phyloP scores from a whole-genome alignment of 2,888 invertebrate genomes.

The Ophioninae sp. region DNA sequence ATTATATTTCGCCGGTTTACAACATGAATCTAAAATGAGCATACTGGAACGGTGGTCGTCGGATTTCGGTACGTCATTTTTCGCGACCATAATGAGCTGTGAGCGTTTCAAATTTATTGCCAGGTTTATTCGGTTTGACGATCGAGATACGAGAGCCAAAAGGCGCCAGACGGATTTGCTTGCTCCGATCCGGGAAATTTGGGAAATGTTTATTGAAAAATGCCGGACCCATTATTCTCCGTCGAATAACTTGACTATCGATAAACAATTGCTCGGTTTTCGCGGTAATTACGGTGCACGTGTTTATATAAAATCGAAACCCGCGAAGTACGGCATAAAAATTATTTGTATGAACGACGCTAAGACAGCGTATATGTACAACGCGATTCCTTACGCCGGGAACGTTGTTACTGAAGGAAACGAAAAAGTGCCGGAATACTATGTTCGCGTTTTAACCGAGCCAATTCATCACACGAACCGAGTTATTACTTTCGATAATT shows the following conservation, averaged over 20 bases:
- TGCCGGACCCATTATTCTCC: slow-evolving; percentile 32
- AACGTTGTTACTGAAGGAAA: slow-evolving; percentile 26
- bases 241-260: slow-evolving; percentile 65
- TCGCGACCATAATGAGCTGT: slow-evolving; percentile 57
- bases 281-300: slow-evolving; percentile 57
- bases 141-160: slow-evolving; percentile 56
- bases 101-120: slow-evolving; percentile 60
- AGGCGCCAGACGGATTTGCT: slow-evolving; percentile 28
- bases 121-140: slow-evolving; percentile 61
- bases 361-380: slow-evolving; percentile 49
- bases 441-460: slow-evolving; percentile 59
- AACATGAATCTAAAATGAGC: too few relatives aligned
- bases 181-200: too few relatives aligned
- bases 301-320: slow-evolving; percentile 66
- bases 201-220: too few relatives aligned
- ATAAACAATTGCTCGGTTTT: slow-evolving; percentile 61
- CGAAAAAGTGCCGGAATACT: slow-evolving; percentile 57
- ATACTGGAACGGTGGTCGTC: too few relatives aligned
- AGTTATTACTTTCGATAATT: slow-evolving; percentile 65
- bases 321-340: slow-evolving; percentile 68
- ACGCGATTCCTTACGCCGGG: slow-evolving; percentile 58
- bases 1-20: too few relatives aligned
- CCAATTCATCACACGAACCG: slow-evolving; percentile 57
- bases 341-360: slow-evolving; percentile 63
- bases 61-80: slow-evolving; percentile 26